Conservation (phyloP, 2,888 invertebrate species). For the Tridacna gigas region DNA sequence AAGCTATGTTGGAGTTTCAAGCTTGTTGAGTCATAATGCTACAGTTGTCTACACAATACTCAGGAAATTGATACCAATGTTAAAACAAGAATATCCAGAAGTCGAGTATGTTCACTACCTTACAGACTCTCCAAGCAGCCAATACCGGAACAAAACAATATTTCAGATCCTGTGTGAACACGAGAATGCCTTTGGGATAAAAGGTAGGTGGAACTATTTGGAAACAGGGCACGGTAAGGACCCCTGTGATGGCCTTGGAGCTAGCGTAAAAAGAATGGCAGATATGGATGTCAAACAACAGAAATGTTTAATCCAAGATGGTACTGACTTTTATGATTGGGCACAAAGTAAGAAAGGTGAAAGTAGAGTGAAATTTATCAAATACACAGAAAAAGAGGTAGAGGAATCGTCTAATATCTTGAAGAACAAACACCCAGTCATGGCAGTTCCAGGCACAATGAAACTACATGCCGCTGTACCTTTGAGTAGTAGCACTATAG, state of each 20-base stretch:
- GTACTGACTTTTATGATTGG: slow-evolving; percentile 37
- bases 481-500: background rate
- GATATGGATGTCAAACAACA: slow-evolving; percentile 47
- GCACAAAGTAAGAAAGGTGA: background rate
- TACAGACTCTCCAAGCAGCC: background rate
- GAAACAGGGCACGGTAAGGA: slow-evolving; percentile 81
- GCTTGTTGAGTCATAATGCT: background rate
- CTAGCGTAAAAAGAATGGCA: slow-evolving; percentile 68
- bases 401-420: background rate
- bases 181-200: slow-evolving; percentile 9
- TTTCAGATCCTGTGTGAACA: slow-evolving; percentile 8
- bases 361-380: slow-evolving; percentile 5
- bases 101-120: background rate
- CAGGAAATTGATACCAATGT: background rate
- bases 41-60: background rate
- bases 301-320: slow-evolving; percentile 38
- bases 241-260: slow-evolving; percentile 78
- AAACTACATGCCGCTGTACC: slow-evolving; percentile 20
- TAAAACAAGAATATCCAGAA: background rate
- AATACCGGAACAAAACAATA: slow-evolving; percentile 10
- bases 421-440: background rate
- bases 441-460: slow-evolving; percentile 18
- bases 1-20: background rate
- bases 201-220: slow-evolving; percentile 76
- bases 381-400: background rate